These are phyloP conservation scores for Oophaga sylvatica DNA, from an alignment of 2,797 vertebrate species.

Conservation along the genomic window DNA sequence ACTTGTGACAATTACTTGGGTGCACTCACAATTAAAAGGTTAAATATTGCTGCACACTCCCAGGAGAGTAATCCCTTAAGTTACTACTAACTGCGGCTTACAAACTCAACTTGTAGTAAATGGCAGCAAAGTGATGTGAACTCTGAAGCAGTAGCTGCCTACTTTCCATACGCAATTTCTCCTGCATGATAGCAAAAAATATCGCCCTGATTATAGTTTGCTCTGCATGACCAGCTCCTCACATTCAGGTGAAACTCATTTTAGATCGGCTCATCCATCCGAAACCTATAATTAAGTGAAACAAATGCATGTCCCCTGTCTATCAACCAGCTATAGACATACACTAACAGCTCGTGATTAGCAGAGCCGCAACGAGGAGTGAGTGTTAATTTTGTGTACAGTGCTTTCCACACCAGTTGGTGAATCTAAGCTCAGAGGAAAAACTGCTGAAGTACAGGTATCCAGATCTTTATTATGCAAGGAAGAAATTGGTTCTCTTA, in stretches of 20 bases:
- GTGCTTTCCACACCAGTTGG: constrained; percentile 2
- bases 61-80: background rate
- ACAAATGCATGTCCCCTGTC: constrained; percentile 62
- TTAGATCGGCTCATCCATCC: constrained; percentile 55
- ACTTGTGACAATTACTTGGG: background rate
- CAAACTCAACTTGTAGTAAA: constrained; percentile 42
- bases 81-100: background rate
- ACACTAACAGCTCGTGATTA: constrained; percentile 57
- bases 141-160: constrained; percentile 18
- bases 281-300: constrained; percentile 61
- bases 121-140: constrained; percentile 32
- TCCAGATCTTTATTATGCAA: background rate
- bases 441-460: background rate
- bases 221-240: constrained; percentile 55
- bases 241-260: constrained; percentile 60
- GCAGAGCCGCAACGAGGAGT: constrained; percentile 24
- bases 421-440: background rate
- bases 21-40: background rate
- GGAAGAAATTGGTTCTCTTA: background rate
- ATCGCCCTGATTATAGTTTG: constrained; percentile 59
- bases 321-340: constrained; percentile 60
- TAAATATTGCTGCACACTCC: background rate
- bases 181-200: constrained; percentile 58
- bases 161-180: constrained; percentile 55
- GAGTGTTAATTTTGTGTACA: constrained; percentile 51